These are phyloP conservation scores for Thamnophis elegans DNA, from an alignment of 2,797 vertebrate genomes.

Conservation along the genomic window DNA sequence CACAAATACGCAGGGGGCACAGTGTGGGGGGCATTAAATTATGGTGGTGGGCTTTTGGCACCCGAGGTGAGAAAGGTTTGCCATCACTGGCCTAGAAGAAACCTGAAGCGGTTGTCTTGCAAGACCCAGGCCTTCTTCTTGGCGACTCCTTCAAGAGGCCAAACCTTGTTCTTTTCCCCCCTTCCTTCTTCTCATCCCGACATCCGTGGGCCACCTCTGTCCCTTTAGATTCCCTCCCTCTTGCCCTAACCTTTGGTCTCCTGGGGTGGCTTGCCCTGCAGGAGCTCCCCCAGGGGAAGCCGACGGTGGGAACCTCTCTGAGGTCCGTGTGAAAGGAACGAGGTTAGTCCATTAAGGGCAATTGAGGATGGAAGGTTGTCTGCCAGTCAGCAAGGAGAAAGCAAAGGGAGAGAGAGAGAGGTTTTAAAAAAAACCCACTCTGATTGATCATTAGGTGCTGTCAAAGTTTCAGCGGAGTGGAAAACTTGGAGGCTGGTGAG, in stretches of 20 bases:
- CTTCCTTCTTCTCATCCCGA: slow-evolving; percentile 22
- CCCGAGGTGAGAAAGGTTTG: no score
- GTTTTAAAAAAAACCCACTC: slow-evolving; percentile 40
- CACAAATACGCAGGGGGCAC: no score
- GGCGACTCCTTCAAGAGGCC: neutral
- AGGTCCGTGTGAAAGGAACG: slow-evolving; percentile 56
- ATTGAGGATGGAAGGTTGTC: slow-evolving; percentile 22
- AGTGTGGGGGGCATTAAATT: no score
- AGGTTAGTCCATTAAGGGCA: slow-evolving; percentile 33
- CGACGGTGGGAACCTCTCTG: slow-evolving; percentile 42
- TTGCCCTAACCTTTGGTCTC: slow-evolving; percentile 15
- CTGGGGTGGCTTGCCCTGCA: slow-evolving; percentile 15
- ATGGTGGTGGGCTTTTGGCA: no score
- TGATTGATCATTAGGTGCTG: slow-evolving; percentile 77
- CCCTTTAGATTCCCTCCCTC: slow-evolving; percentile 8
- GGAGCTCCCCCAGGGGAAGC: slow-evolving; percentile 10
- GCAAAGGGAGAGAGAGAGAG: slow-evolving; percentile 37
- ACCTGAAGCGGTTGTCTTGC: neutral
- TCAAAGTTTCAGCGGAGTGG: slow-evolving; percentile 79
- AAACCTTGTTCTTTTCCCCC: neutral
- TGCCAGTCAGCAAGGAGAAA: neutral
- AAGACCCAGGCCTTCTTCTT: neutral
- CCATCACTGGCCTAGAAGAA: no score
- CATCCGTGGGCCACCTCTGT: neutral
- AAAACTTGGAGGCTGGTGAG: slow-evolving; percentile 73